phyloP scores from a whole-genome alignment of 2,888 invertebrate genomes.

The Diplolepis rosae region DNA sequence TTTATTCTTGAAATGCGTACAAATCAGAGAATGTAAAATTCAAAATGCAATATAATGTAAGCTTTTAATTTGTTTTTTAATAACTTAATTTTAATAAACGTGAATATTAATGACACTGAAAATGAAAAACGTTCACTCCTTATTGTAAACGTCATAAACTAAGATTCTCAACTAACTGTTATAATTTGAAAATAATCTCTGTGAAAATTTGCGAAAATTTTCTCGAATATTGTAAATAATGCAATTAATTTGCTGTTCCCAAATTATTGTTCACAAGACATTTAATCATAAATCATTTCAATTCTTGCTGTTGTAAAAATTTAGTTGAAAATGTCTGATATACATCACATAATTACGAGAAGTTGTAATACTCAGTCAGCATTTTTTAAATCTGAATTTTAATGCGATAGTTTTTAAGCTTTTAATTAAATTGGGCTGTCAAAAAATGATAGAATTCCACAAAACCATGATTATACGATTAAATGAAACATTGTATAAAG shows the following conservation, averaged over 20 bases:
- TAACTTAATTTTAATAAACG: background rate
- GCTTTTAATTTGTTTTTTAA: conserved; percentile 9
- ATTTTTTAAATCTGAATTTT: background rate
- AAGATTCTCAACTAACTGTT: background rate
- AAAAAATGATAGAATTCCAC: background rate
- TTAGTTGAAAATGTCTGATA: background rate
- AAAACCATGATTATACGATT: background rate
- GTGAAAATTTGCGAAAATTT: background rate
- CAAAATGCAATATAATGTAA: background rate
- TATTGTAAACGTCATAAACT: background rate
- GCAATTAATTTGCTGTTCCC: background rate
- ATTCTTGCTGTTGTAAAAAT: background rate
- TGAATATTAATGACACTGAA: no score
- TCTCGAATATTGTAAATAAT: background rate
- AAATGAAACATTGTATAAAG: background rate
- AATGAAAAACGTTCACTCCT: background rate
- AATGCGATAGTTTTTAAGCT: background rate
- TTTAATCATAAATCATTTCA: background rate
- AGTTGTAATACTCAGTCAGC: conserved; percentile 8
- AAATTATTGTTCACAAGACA: background rate
- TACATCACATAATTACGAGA: background rate
- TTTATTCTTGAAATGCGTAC: background rate
- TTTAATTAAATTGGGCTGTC: background rate
- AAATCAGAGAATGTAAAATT: conserved; percentile 1
- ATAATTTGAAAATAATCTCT: background rate